These are phyloP conservation scores for Lutjanus argentimaculatus DNA, from an alignment of 2,797 vertebrate genomes.

Conservation along the genomic window DNA sequence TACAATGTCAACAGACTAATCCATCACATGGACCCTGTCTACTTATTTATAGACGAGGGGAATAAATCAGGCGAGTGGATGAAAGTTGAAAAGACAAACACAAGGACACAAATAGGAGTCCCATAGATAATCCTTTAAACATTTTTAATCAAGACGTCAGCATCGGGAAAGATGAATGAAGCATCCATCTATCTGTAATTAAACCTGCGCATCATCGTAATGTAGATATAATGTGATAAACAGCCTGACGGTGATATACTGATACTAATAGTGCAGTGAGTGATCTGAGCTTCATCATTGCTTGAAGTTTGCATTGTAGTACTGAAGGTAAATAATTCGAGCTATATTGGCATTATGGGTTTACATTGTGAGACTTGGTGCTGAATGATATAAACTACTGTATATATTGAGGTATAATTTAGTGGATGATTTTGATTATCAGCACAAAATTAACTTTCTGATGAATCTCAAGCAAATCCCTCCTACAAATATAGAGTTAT, in stretches of 20 bases:
- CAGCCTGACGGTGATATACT: conserved; percentile 74
- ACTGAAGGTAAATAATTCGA: conserved; percentile 69
- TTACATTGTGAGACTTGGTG: conserved; percentile 57
- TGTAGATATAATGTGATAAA: conserved; percentile 83
- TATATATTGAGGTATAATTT: conserved; percentile 28
- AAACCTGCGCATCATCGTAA: conserved; percentile 84
- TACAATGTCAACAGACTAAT: conserved; percentile 84
- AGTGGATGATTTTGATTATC: conserved; percentile 41
- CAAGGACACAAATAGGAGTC: conserved; percentile 82
- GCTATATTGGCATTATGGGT: conserved; percentile 62
- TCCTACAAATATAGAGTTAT: conserved; percentile 17
- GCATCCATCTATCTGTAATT: conserved; percentile 81
- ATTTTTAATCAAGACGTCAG: conserved; percentile 85
- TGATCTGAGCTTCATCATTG: conserved; percentile 67
- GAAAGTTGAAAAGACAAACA: conserved; percentile 83
- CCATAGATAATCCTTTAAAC: conserved; percentile 79
- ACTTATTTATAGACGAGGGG: conserved; percentile 81
- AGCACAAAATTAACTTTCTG: conserved; percentile 35
- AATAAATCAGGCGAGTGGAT: conserved; percentile 83
- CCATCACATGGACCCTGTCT: conserved; percentile 78
- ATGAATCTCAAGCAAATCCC: conserved; percentile 9
- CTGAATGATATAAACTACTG: conserved; percentile 43
- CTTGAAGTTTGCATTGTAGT: conserved; percentile 70
- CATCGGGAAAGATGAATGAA: conserved; percentile 78
- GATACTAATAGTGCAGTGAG: conserved; percentile 63